These are phyloP conservation scores for Rhabdophis nuchalis DNA, from an alignment of 2,797 vertebrate genomes.

Conservation along the genomic window DNA sequence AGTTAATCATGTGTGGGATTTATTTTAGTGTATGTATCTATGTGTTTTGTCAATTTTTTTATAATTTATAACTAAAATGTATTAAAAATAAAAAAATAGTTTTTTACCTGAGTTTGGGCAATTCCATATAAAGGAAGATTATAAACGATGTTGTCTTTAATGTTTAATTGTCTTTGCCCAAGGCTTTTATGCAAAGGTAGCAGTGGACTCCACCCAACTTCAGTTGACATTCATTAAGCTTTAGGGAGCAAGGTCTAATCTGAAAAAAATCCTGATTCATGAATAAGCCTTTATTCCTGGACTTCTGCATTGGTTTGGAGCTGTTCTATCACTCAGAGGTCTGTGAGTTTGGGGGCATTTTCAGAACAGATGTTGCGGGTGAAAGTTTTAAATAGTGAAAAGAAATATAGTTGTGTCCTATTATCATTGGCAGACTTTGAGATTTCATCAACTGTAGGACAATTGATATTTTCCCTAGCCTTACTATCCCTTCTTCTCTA, in stretches of 20 bases:
- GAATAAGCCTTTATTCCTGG: background rate
- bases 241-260: background rate
- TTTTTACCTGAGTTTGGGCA: background rate
- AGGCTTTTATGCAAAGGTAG: background rate
- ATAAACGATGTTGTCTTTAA: background rate
- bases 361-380: background rate
- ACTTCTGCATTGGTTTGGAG: background rate
- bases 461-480: background rate
- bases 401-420: background rate
- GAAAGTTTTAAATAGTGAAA: background rate
- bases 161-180: background rate
- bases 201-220: background rate
- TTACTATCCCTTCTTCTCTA: background rate
- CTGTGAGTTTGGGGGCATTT: background rate
- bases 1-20: background rate
- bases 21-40: background rate
- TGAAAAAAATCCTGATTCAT: background rate
- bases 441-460: background rate
- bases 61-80: background rate
- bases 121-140: background rate
- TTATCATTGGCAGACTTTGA: background rate
- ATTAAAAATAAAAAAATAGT: background rate
- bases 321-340: background rate
- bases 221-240: background rate
- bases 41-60: background rate